phyloP scores from a whole-genome alignment of 2,888 invertebrate species.

The Tipula helvola region DNA sequence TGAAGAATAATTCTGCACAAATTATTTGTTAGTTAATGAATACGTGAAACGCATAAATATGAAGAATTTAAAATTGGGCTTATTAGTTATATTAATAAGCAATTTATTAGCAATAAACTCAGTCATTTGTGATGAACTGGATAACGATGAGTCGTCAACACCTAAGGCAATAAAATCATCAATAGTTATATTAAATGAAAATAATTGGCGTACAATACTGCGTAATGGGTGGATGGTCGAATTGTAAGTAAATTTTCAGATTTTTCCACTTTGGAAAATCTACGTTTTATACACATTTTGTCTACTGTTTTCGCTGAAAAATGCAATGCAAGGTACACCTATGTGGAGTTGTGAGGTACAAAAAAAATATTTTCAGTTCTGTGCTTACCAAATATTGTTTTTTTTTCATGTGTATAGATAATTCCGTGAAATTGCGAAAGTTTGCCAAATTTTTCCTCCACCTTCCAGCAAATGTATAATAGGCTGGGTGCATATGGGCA shows the following conservation, averaged over 20 bases:
- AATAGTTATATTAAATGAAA: not conserved
- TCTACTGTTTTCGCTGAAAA: too few species aligned
- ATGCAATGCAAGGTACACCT: too few species aligned
- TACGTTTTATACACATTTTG: too few species aligned
- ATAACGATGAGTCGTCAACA: not conserved
- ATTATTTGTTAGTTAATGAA: not conserved
- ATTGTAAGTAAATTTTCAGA: not conserved
- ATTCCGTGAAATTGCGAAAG: too few species aligned
- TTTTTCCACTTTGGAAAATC: not conserved
- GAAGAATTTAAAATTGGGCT: not conserved
- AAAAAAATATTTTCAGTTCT: too few species aligned
- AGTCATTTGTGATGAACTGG: not conserved
- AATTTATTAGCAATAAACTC: not conserved
- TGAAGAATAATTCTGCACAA: too few species aligned
- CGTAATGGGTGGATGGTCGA: not conserved
- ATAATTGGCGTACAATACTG: not conserved
- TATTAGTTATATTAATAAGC: not conserved
- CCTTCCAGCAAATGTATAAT: too few species aligned
- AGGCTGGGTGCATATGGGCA: too few species aligned
- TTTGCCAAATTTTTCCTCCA: too few species aligned
- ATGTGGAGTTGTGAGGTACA: too few species aligned
- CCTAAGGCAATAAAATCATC: not conserved
- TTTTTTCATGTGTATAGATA: too few species aligned
- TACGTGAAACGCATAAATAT: not conserved
- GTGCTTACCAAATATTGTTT: too few species aligned